Percentiles rank a stretch among this genome's conserved stretches.
Conservation (phyloP, 35 echinoderm and acorn worm genomes). For the Antedon bifida region DNA sequence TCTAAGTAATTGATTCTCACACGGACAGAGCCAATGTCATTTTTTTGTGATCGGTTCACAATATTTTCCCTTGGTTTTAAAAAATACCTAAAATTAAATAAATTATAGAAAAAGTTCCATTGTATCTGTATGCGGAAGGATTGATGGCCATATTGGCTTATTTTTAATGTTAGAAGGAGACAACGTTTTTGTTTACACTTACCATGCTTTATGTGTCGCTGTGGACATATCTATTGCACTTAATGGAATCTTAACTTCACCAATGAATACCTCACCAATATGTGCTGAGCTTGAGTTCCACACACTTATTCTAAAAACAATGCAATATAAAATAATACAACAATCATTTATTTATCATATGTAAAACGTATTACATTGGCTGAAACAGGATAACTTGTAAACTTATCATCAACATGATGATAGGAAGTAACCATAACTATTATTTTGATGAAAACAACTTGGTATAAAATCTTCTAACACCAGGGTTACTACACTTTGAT, state of each 20-base stretch:
- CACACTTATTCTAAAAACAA: slow-evolving; percentile 44
- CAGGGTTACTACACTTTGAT: too few species aligned
- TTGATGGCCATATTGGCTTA: too few species aligned
- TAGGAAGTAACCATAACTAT: too few species aligned
- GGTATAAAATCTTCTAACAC: too few species aligned
- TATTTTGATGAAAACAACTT: too few species aligned
- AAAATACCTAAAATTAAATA: slow-evolving; percentile 53
- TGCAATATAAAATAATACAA: slow-evolving; percentile 5
- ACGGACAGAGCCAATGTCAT: slow-evolving; percentile 48
- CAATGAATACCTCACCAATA: slow-evolving; percentile 59
- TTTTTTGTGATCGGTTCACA: slow-evolving; percentile 16
- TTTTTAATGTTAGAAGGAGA: too few species aligned
- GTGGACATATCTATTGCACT: slow-evolving; percentile 62
- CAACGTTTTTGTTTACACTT: too few species aligned
- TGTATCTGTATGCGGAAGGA: too few species aligned
- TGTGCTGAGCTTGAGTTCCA: slow-evolving; percentile 59
- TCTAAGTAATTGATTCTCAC: slow-evolving; percentile 64
- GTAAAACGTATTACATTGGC: too few species aligned
- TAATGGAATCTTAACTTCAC: slow-evolving; percentile 75
- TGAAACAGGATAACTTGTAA: too few species aligned
- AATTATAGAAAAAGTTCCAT: too few species aligned
- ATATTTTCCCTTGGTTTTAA: slow-evolving; percentile 66
- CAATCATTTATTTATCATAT: neutral
- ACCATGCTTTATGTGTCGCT: slow-evolving; percentile 84
- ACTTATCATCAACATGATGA: too few species aligned